Conservation (phyloP, 2,888 invertebrate species). For the Cantharis rufa region DNA sequence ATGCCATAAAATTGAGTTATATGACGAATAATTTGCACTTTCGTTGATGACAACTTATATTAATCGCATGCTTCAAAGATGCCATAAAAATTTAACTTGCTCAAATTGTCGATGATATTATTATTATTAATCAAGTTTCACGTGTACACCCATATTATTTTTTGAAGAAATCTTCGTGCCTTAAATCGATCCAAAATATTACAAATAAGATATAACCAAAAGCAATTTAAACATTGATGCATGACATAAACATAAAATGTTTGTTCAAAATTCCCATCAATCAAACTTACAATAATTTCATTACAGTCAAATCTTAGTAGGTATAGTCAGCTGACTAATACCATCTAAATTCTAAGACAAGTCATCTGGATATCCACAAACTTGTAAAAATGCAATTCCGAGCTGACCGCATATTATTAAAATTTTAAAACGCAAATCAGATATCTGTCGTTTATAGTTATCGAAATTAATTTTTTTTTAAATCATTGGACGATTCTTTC, state of each 20-base stretch:
- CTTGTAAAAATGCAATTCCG: neutral
- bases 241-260: neutral
- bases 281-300: neutral
- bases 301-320: neutral
- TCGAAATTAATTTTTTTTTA: neutral
- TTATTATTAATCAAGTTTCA: neutral
- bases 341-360: neutral
- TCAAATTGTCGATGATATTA: neutral
- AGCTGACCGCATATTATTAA: neutral
- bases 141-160: neutral
- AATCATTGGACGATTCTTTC: neutral
- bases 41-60: constrained; percentile 4
- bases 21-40: constrained; percentile 11
- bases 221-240: neutral
- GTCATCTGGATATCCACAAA: neutral
- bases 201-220: neutral
- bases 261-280: neutral
- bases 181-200: neutral
- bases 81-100: neutral
- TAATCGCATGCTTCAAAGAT: constrained; percentile 5
- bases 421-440: neutral
- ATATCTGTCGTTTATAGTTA: too few species aligned
- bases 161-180: neutral
- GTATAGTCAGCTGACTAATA: neutral
- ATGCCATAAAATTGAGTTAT: constrained; percentile 18